These are phyloP conservation scores for Itoplectis maculator DNA, from an alignment of 2,888 invertebrate genomes.

Conservation along the genomic window DNA sequence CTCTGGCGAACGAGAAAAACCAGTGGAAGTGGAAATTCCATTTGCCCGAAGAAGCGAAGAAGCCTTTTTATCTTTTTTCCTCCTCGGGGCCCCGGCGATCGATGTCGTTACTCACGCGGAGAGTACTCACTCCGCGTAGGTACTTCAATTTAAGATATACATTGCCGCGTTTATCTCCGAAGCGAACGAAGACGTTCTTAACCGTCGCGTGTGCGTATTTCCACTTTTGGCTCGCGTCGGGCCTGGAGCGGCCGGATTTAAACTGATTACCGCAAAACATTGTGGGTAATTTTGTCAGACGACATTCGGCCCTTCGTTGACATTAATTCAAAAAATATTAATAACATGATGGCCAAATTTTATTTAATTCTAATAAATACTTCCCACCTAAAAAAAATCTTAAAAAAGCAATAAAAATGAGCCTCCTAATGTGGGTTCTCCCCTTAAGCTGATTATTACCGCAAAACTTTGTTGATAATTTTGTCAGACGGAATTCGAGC, in stretches of 20 bases:
- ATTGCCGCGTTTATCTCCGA: neutral
- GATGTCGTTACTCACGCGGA: conserved; percentile 27
- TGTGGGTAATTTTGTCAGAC: too few species aligned
- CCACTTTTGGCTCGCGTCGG: neutral
- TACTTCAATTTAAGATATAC: conserved; percentile 15
- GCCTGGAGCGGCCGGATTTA: neutral
- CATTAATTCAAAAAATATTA: too few species aligned
- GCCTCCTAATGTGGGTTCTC: too few species aligned
- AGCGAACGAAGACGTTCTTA: neutral
- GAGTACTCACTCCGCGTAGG: neutral
- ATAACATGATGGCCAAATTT: too few species aligned
- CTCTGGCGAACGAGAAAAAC: neutral
- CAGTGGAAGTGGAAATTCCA: conserved; percentile 7
- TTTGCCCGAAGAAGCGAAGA: neutral
- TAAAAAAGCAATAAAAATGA: too few species aligned
- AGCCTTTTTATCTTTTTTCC: conserved; percentile 1
- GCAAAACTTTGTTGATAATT: too few species aligned
- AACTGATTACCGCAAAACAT: too few species aligned
- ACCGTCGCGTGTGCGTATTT: conserved; percentile 4
- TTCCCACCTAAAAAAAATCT: too few species aligned
- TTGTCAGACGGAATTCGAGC: too few species aligned
- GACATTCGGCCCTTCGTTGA: too few species aligned
- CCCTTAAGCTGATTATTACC: too few species aligned
- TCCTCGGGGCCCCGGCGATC: conserved; percentile 15
- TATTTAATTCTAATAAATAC: too few species aligned